phyloP scores from a whole-genome alignment of 2,797 vertebrate species.

The Alfaro cultratus region DNA sequence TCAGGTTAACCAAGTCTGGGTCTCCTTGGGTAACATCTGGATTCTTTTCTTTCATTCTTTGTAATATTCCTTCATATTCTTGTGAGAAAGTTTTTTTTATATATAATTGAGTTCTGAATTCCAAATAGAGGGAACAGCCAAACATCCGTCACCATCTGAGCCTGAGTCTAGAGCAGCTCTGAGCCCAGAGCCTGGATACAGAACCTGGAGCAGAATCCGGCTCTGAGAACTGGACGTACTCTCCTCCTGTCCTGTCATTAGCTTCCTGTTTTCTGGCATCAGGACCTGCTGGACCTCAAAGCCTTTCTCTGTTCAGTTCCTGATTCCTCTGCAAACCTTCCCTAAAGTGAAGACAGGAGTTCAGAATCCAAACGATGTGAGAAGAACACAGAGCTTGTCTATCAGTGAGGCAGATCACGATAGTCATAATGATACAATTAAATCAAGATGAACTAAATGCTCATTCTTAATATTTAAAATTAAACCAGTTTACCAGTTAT shows the following conservation, averaged over 20 bases:
- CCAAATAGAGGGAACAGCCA: not conserved
- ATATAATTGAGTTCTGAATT: not conserved
- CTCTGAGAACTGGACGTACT: not conserved
- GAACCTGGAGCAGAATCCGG: not conserved
- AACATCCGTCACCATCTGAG: not conserved
- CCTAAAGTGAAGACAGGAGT: not conserved
- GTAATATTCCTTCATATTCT: not conserved
- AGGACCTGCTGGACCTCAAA: not conserved
- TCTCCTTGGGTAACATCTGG: not conserved
- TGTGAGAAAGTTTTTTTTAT: not conserved
- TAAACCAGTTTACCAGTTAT: no score
- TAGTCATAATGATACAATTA: not conserved
- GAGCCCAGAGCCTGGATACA: not conserved
- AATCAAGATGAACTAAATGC: not conserved
- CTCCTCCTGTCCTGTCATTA: not conserved
- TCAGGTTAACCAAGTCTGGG: not conserved
- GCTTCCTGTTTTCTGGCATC: not conserved
- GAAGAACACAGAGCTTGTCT: not conserved
- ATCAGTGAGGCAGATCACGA: not conserved
- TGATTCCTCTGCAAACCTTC: not conserved
- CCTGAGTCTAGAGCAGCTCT: not conserved
- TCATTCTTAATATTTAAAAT: not conserved
- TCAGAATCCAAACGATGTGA: not conserved
- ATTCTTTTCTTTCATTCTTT: not conserved
- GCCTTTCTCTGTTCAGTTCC: not conserved